Percentiles rank a stretch among this genome's conserved stretches.
Evolutionary conservation across 2,888 invertebrate genomes (phyloP).

Genomic region (Bedellia somnulentella): DNA sequence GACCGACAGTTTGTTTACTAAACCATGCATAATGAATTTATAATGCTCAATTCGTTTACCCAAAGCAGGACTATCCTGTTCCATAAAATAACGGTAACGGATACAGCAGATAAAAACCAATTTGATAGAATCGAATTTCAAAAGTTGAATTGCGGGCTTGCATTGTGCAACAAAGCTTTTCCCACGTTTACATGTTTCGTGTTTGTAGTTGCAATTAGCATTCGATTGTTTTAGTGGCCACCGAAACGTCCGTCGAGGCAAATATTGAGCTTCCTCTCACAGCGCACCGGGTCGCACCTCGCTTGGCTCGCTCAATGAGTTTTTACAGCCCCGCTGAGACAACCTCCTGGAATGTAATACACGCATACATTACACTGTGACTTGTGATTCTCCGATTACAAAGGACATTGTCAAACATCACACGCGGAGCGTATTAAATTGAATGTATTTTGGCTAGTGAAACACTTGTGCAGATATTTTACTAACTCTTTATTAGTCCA

Average conservation of each 20-base stretch:
- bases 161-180: constrained; percentile 51
- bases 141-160: no score
- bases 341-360: constrained; percentile 8
- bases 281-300: constrained; percentile 4
- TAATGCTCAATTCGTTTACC: no score
- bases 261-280: constrained; percentile 35
- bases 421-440: constrained; percentile 12
- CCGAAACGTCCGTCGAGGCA: constrained; percentile 47
- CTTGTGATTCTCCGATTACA: constrained; percentile 3
- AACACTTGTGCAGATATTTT: constrained; percentile 19
- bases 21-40: constrained; percentile 63
- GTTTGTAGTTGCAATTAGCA: constrained; percentile 55
- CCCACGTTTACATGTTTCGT: constrained; percentile 55
- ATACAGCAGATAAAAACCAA: no score
- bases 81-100: no score
- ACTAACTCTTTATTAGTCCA: constrained; percentile 42
- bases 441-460: constrained; percentile 6
- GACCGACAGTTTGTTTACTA: constrained; percentile 62
- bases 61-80: no score
- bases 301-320: constrained; percentile 1
- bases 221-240: constrained; percentile 59
- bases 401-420: constrained; percentile 2
- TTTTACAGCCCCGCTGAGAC: constrained; percentile 4
- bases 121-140: no score
- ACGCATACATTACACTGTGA: constrained; percentile 15